Percentiles rank a stretch among this genome's conserved stretches.
These are phyloP conservation scores for Amazona guildingii DNA, from an alignment of 2,113 vertebrate species.

Conservation along the genomic window DNA sequence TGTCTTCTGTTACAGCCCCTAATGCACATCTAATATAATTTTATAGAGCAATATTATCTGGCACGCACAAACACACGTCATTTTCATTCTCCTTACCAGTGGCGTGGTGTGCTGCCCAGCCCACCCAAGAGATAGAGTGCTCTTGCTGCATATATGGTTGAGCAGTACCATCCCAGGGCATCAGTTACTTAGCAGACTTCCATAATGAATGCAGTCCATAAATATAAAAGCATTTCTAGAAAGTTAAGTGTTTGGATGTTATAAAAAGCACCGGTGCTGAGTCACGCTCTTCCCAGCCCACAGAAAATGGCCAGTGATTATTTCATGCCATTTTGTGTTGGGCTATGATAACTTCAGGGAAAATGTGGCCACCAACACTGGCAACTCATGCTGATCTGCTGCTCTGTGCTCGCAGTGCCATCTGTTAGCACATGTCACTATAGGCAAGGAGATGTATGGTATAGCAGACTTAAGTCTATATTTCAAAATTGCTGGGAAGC, in stretches of 20 bases:
- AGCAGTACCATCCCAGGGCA: background rate
- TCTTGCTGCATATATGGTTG: background rate
- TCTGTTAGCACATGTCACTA: slow-evolving; percentile 65
- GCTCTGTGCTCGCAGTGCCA: background rate
- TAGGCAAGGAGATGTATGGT: slow-evolving; percentile 60
- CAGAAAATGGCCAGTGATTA: background rate
- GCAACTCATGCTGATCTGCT: slow-evolving; percentile 51
- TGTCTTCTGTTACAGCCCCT: slow-evolving; percentile 40
- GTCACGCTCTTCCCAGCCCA: slow-evolving; percentile 5
- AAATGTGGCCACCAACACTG: slow-evolving; percentile 30
- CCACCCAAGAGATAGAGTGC: background rate
- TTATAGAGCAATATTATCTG: background rate
- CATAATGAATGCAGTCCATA: background rate
- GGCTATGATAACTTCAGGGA: slow-evolving; percentile 47
- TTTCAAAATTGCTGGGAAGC: slow-evolving; percentile 66
- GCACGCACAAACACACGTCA: background rate
- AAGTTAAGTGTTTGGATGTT: slow-evolving; percentile 27
- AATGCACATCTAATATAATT: slow-evolving; percentile 44
- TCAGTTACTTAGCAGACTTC: slow-evolving; percentile 1
- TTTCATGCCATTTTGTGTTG: slow-evolving; percentile 3
- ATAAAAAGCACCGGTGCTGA: slow-evolving; percentile 1
- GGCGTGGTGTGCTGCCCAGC: background rate
- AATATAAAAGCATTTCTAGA: slow-evolving; percentile 46
- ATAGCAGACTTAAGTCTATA: slow-evolving; percentile 50
- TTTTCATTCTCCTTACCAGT: background rate